Percentiles rank a stretch among this genome's conserved stretches.
These are phyloP conservation scores for Chamaetylas fuelleborni DNA, from an alignment of 2,113 vertebrate genomes.

Conservation along the genomic window DNA sequence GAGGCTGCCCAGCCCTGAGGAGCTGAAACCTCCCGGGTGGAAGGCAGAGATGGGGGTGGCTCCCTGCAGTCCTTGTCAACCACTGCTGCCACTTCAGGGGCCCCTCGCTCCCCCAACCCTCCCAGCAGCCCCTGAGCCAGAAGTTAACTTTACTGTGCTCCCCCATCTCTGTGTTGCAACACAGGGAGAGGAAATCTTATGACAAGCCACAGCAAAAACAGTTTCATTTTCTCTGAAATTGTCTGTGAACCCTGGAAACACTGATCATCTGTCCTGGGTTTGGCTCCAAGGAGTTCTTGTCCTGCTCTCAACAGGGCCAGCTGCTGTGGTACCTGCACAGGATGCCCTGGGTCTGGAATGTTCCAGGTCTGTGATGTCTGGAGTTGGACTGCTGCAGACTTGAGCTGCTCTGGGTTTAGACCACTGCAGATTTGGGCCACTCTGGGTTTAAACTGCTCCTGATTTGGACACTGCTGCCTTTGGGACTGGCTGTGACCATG, in stretches of 20 bases:
- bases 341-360: neutral
- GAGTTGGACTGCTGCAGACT: neutral
- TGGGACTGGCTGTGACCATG: rapidly evolving
- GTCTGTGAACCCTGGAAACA: neutral
- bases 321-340: rapidly evolving
- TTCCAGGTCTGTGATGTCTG: neutral
- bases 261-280: neutral
- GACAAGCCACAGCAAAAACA: neutral
- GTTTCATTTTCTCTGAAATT: neutral
- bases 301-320: neutral
- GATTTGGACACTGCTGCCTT: neutral
- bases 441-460: neutral
- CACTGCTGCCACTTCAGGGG: neutral
- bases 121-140: neutral
- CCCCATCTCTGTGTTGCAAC: neutral
- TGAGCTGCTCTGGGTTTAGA: neutral
- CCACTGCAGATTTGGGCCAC: neutral
- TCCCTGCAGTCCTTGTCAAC: neutral
- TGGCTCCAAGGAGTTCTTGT: neutral
- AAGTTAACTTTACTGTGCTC: neutral
- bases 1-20: neutral
- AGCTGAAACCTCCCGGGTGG: rapidly evolving
- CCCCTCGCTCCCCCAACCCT: neutral
- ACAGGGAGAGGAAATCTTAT: neutral
- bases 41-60: neutral